These are phyloP conservation scores for Chaetophractus vellerosus DNA, from an alignment of 2,797 vertebrate species.

Conservation along the genomic window DNA sequence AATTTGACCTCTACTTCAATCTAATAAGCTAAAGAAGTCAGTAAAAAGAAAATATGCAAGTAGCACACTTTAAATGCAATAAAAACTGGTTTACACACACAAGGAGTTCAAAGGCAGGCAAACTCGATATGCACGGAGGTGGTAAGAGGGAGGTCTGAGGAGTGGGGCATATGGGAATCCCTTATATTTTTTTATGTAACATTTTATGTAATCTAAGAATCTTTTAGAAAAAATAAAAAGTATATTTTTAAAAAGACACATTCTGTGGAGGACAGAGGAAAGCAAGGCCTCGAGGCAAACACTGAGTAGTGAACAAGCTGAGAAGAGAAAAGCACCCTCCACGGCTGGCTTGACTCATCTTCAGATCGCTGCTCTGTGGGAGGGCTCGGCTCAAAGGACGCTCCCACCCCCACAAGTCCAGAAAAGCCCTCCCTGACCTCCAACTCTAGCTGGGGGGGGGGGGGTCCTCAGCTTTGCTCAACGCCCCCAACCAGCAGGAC, in stretches of 20 bases:
- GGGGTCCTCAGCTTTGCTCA: neutral
- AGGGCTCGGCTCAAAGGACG: neutral
- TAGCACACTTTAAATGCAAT: neutral
- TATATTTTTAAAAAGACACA: too few species aligned
- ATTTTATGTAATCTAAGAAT: too few species aligned
- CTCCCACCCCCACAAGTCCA: too few species aligned
- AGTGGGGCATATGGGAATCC: too few species aligned
- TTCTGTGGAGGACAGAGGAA: too few species aligned
- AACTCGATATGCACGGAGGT: accelerated
- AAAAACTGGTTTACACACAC: neutral
- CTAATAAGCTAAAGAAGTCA: neutral
- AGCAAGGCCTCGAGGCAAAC: too few species aligned
- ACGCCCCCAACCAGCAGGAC: too few species aligned
- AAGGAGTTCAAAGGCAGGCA: neutral
- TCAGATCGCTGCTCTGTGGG: neutral
- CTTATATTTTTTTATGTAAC: too few species aligned
- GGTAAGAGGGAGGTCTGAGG: neutral
- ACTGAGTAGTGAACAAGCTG: too few species aligned
- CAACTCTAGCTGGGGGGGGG: neutral
- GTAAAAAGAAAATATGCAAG: neutral
- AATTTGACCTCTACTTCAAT: neutral
- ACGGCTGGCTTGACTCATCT: neutral
- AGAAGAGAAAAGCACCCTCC: too few species aligned
- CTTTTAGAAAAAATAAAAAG: too few species aligned
- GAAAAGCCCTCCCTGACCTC: neutral